Evolutionary conservation across 2,113 vertebrate species (phyloP).

Genomic region (Oncorhynchus gorbuscha): DNA sequence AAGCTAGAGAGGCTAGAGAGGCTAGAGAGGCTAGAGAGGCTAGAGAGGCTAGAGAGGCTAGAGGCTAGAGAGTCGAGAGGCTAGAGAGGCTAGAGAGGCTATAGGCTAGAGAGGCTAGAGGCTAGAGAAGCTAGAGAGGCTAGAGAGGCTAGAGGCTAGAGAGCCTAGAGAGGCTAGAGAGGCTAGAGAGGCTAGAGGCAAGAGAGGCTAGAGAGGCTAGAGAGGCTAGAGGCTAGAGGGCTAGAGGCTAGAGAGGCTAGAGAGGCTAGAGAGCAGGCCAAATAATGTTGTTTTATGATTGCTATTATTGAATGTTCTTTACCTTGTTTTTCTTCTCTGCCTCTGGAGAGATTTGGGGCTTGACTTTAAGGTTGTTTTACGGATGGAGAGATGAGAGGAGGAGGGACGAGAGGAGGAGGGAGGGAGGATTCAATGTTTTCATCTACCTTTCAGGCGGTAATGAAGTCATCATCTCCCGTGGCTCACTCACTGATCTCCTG

Average conservation of each 20-base stretch:
- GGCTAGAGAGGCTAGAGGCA: no score
- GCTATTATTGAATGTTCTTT: conserved; percentile 50
- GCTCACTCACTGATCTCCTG: conserved; percentile 42
- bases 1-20: no score
- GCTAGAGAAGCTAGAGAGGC: no score
- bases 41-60: no score
- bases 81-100: no score
- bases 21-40: no score
- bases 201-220: no score
- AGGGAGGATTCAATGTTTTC: conserved; percentile 32
- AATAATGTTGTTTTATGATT: conserved; percentile 33
- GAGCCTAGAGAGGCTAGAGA: no score
- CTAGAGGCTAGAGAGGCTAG: not conserved
- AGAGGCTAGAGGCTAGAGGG: not conserved
- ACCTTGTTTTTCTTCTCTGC: conserved; percentile 16
- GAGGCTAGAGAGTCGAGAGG: no score
- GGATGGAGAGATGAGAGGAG: conserved; percentile 15
- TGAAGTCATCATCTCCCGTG: conserved; percentile 51
- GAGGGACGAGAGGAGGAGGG: not conserved
- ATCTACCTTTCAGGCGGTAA: conserved; percentile 52
- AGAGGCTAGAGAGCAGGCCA: conserved; percentile 28
- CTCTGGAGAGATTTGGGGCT: conserved; percentile 5
- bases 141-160: no score
- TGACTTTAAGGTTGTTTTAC: not conserved
- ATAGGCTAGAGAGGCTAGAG: no score